These are phyloP conservation scores for Rhynchophorus ferrugineus DNA, from an alignment of 1,140 invertebrate genomes.

Conservation along the genomic window DNA sequence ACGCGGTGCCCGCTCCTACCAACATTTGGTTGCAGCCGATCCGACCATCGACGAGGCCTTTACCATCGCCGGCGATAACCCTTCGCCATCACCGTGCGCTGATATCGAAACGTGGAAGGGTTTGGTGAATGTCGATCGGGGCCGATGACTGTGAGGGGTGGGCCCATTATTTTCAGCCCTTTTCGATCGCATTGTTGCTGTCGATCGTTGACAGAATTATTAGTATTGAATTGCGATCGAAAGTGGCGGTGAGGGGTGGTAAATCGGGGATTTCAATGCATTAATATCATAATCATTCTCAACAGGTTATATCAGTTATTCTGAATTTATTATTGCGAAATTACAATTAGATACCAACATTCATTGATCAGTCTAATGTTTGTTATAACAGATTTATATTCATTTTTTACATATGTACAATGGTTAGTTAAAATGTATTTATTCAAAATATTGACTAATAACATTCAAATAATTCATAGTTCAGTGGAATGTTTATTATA, in stretches of 20 bases:
- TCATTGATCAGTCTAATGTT: no score
- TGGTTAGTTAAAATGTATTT: no score
- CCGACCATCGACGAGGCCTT: not conserved
- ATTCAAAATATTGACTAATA: no score
- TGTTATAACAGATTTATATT: no score
- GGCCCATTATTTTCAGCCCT: not conserved
- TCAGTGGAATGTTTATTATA: no score
- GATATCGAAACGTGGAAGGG: not conserved
- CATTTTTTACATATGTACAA: no score
- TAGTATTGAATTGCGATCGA: conserved; percentile 18
- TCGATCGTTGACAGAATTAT: conserved; percentile 21
- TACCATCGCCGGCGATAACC: not conserved
- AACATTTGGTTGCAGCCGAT: conserved; percentile 1
- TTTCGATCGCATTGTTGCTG: not conserved
- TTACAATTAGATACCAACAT: no score
- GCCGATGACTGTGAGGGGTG: conserved; percentile 1
- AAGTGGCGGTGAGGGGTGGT: not conserved
- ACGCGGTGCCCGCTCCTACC: not conserved
- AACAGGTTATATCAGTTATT: no score
- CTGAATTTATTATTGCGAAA: no score
- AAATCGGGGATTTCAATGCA: not conserved
- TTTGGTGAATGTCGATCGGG: not conserved
- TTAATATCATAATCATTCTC: no score
- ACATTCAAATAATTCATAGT: no score
- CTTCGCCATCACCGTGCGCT: not conserved